Conservation (phyloP, 2,113 vertebrate species). For the Phoxinus phoxinus region DNA sequence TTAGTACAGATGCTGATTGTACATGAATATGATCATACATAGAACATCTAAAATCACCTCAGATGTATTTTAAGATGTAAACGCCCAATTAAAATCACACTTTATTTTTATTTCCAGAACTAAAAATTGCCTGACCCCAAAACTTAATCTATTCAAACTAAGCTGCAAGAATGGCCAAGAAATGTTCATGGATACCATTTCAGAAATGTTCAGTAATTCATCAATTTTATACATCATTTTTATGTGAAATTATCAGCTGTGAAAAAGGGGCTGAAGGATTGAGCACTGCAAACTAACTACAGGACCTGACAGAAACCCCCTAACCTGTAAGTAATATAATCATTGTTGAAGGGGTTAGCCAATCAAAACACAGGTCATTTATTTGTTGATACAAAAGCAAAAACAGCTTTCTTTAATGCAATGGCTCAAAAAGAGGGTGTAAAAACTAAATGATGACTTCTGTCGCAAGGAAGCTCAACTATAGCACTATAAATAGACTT, state of each 20-base stretch:
- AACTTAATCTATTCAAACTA: not conserved
- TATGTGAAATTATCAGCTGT: not conserved
- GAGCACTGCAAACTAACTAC: no score
- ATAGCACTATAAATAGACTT: not conserved
- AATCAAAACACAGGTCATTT: not conserved
- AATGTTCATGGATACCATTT: not conserved
- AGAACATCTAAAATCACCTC: not conserved
- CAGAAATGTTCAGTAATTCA: not conserved
- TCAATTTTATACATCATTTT: no score
- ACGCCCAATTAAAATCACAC: not conserved
- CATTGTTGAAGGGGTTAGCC: not conserved
- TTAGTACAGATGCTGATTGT: not conserved
- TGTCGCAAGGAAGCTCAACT: not conserved
- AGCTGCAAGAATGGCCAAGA: not conserved
- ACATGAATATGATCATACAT: not conserved
- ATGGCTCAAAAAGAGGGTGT: not conserved
- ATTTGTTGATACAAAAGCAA: not conserved
- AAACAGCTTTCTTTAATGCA: not conserved
- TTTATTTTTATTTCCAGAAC: not conserved
- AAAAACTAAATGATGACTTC: not conserved
- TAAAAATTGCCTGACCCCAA: not conserved
- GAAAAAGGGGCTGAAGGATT: no score
- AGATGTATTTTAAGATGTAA: not conserved
- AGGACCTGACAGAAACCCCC: not conserved
- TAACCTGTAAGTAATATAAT: not conserved